Evolutionary conservation across 2,888 invertebrate species (phyloP).

Genomic region (Encarsia formosa): DNA sequence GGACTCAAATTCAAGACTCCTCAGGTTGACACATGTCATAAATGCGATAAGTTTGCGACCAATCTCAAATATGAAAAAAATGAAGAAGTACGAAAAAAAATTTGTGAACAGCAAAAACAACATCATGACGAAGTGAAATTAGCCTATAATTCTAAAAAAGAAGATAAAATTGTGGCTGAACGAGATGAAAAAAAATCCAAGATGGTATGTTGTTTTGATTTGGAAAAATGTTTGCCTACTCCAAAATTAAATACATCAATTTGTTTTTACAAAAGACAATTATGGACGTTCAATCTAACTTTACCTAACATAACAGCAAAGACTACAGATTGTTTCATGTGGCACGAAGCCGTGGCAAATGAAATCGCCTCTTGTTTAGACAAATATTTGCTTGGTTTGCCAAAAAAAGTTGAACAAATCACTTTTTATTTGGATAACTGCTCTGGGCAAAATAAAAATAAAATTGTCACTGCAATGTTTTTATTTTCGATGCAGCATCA

Average conservation of each 20-base stretch:
- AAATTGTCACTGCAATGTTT: conserved; percentile 32
- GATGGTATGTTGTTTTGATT: background rate
- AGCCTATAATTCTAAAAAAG: background rate
- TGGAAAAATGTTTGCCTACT: background rate
- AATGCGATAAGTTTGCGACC: background rate
- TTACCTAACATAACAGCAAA: background rate
- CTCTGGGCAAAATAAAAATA: conserved; percentile 34
- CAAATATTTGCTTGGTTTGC: background rate
- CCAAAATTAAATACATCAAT: background rate
- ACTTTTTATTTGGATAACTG: conserved; percentile 12
- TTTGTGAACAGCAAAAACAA: background rate
- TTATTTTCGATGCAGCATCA: conserved; percentile 15
- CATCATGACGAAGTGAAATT: background rate
- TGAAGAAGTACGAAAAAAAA: background rate
- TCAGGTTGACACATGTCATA: background rate
- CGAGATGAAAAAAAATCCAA: background rate
- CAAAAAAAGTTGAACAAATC: background rate
- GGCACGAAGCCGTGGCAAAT: background rate
- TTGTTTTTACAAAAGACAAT: background rate
- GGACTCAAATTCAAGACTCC: background rate
- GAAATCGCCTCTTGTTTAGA: background rate
- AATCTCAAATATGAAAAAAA: background rate
- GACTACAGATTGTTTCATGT: background rate
- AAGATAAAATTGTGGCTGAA: background rate
- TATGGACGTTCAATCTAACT: background rate